phyloP scores from a whole-genome alignment of 2,888 invertebrate species.

The Agrotis puta region DNA sequence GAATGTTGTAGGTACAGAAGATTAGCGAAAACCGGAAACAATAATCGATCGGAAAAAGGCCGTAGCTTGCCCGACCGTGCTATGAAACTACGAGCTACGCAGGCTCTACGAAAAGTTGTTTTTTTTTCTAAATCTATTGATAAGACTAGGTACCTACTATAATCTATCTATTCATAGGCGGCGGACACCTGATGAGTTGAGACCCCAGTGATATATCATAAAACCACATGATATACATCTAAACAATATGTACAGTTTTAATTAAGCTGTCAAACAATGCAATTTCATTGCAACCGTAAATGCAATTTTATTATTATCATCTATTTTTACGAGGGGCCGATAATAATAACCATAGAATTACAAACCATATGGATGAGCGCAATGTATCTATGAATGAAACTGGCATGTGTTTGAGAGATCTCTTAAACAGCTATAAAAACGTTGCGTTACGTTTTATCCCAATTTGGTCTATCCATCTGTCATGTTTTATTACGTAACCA shows the following conservation, averaged over 20 bases:
- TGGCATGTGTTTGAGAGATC: constrained; percentile 78
- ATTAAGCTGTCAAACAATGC: constrained; percentile 48
- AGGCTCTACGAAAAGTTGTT: not conserved
- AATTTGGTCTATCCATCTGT: constrained; percentile 62
- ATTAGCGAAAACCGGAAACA: not conserved
- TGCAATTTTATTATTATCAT: constrained; percentile 67
- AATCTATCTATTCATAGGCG: not conserved
- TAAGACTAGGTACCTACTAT: not conserved
- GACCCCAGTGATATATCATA: not conserved
- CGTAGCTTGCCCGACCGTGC: not conserved
- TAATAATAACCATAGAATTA: constrained; percentile 70
- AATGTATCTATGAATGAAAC: constrained; percentile 69
- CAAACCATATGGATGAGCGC: constrained; percentile 75
- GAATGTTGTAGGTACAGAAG: not conserved
- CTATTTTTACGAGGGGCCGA: constrained; percentile 69
- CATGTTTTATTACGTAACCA: constrained; percentile 41
- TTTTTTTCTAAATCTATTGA: not conserved
- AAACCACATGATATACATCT: not conserved
- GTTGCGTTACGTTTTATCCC: constrained; percentile 57
- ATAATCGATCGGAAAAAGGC: not conserved
- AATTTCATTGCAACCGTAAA: constrained; percentile 65
- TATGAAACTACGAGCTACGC: not conserved
- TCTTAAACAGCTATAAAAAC: constrained; percentile 69
- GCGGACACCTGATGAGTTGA: not conserved
- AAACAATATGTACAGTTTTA: constrained; percentile 43